Conservation (phyloP, 2,888 invertebrate species). For the Allacma fusca region DNA sequence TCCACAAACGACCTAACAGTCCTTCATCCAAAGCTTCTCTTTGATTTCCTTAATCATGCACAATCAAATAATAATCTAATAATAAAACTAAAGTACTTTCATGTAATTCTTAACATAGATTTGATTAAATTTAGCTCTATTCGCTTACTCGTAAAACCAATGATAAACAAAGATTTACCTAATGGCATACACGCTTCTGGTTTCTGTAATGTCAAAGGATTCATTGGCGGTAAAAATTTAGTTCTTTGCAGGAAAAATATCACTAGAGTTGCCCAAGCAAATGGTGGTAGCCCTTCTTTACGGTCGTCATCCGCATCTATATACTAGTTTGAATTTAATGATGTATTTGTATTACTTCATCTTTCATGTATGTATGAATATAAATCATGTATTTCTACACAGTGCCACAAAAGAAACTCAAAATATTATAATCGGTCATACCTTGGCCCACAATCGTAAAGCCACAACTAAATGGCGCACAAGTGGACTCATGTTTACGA, state of each 20-base stretch:
- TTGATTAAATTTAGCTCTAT: neutral
- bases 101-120: neutral
- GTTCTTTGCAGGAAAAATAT: constrained; percentile 67
- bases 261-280: constrained; percentile 66
- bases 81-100: neutral
- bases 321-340: constrained; percentile 62
- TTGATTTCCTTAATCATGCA: neutral
- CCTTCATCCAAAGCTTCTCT: constrained; percentile 62
- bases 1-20: constrained; percentile 21
- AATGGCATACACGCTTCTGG: constrained; percentile 37
- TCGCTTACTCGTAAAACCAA: no score
- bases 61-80: neutral
- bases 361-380: neutral
- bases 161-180: no score
- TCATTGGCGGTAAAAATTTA: constrained; percentile 65
- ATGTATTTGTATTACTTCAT: constrained; percentile 13
- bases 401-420: neutral
- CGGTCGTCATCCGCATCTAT: constrained; percentile 66
- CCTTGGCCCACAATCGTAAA: constrained; percentile 65
- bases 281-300: constrained; percentile 66
- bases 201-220: constrained; percentile 63
- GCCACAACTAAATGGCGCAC: constrained; percentile 62
- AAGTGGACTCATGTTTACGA: constrained; percentile 62
- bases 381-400: neutral
- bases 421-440: constrained; percentile 53